Evolutionary conservation across 1,140 invertebrate genomes (phyloP), one percentile per base, ranked within the genome.

Genomic region (Hycleus cichorii): DNA sequence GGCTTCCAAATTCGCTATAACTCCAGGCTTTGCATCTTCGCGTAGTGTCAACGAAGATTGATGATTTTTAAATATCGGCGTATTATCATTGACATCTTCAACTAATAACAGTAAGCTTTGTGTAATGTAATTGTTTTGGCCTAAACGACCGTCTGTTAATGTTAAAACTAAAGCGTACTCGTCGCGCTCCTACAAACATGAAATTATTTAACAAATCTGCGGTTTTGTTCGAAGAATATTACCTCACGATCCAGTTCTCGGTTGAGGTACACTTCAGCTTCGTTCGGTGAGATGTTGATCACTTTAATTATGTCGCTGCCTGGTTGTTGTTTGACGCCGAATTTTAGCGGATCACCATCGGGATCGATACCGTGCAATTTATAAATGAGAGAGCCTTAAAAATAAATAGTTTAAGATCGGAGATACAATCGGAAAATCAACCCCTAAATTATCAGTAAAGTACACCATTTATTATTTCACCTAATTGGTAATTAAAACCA

Each of bases 71-170:
- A 95, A 95, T 47, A 91, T 81, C 3, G 93, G 92, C 58, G 85
- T 84, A 77, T 93, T 93, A 76, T 95, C 93, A 67, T 95, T 95
- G 7, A 92, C 86, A 73, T 96, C 93, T 76, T 95, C 91, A 0
- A 95, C 90, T 47, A 94, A 77, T 10, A 95, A 75, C 51, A 95
- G 75, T 50, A 95, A 81, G 68, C 90, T 92, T 76, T 95, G 92
- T 3, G 90, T 93, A 55, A 96, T 88, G 75, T 86, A 94, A 72
- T 92, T 92, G 47, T 89, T 89, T 46, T 91, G 88, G 2, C 88
- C 89, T 25, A 93, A 80, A 68, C 87, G 84, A 46, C 90, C 90
- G 73, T 96, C 93, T 1, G 91, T 95, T 59, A 96, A 74, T 2
- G 92, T 95, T 63, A 96, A 75, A 39, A 95, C 86, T 62, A 95